Evolutionary conservation across 2,888 invertebrate genomes (phyloP).

Genomic region (Fissipunctia ypsillon): DNA sequence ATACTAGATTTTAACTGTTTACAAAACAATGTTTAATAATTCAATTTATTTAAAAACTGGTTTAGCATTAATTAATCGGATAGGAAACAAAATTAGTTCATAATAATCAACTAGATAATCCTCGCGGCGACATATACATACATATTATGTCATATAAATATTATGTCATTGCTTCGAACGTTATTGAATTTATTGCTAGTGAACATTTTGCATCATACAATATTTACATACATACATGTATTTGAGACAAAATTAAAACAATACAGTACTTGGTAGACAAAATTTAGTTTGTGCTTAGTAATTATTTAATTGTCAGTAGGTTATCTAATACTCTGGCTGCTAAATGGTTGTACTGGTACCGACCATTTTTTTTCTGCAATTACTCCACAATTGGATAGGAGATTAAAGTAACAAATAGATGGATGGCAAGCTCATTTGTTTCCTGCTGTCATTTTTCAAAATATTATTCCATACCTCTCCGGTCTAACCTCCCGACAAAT

Average conservation of each 20-base stretch:
- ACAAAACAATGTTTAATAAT: no score
- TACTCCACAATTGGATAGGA: not conserved
- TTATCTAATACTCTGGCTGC: not conserved
- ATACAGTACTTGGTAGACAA: not conserved
- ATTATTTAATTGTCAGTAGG: not conserved
- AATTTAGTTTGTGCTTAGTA: not conserved
- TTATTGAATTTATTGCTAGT: not conserved
- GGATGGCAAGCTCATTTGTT: not conserved
- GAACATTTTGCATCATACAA: not conserved
- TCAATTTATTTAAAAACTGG: no score
- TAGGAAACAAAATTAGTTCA: no score
- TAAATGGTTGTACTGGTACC: not conserved
- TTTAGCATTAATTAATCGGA: no score
- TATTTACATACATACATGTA: no score
- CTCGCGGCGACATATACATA: no score
- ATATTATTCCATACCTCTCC: not conserved
- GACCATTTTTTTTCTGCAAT: no score
- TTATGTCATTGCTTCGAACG: not conserved
- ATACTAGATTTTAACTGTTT: no score
- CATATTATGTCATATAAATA: not conserved
- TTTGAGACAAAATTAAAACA: not conserved
- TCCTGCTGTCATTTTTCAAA: not conserved
- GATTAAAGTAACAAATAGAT: not conserved
- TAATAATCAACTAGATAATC: no score
- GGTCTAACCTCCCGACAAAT: conserved; percentile 4